Evolutionary conservation across 2,888 invertebrate species (phyloP).

Genomic region (Lasiommata megera): DNA sequence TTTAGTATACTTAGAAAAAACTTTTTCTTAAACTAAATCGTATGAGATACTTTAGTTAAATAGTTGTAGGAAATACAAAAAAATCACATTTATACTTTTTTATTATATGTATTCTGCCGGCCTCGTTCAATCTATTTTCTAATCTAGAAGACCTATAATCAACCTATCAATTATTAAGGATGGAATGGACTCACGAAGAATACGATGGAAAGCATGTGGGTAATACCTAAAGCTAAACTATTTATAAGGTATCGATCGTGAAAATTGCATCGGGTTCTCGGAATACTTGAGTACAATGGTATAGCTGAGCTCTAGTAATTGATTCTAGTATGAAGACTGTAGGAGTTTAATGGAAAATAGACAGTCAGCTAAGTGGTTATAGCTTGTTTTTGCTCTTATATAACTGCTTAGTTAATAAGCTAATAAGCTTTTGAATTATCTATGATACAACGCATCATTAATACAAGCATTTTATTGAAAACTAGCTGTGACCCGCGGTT

Average conservation of each 20-base stretch:
- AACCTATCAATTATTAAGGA: neutral
- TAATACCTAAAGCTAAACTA: neutral
- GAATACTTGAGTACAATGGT: constrained; percentile 4
- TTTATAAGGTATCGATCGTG: constrained; percentile 6
- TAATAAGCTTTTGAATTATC: too few species aligned
- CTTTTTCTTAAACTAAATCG: too few species aligned
- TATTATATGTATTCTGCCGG: neutral
- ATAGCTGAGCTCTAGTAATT: neutral
- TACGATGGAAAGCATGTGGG: neutral
- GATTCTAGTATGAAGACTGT: neutral
- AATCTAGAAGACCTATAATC: neutral
- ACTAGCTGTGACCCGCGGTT: too few species aligned
- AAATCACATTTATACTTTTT: too few species aligned
- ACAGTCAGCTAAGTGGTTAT: too few species aligned
- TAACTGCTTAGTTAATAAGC: too few species aligned
- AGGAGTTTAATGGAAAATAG: neutral
- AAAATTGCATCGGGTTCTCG: constrained; percentile 6
- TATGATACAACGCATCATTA: too few species aligned
- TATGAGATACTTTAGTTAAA: too few species aligned
- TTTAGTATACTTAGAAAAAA: too few species aligned
- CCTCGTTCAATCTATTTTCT: neutral
- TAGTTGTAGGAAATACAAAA: too few species aligned
- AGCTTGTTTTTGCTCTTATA: too few species aligned
- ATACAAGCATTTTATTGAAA: too few species aligned
- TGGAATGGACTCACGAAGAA: neutral